Evolutionary conservation across 2,113 vertebrate genomes (phyloP).

Genomic region (Engraulis encrasicolus): DNA sequence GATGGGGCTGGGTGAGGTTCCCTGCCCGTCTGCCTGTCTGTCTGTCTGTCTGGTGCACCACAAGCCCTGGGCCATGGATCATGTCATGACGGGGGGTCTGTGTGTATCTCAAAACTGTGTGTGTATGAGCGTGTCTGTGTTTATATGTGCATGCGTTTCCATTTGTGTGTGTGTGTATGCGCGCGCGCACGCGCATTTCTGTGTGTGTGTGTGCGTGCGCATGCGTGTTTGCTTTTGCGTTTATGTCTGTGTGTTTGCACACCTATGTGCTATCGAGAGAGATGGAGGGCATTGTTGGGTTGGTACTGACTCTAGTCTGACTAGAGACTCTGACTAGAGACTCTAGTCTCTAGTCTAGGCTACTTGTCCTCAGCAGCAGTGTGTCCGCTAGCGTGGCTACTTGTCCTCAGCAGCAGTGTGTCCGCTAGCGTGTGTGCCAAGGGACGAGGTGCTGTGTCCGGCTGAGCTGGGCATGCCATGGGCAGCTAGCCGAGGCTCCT

Average conservation of each 20-base stretch:
- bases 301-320: not conserved
- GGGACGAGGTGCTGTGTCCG: slow-evolving; percentile 53
- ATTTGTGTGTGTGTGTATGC: not conserved
- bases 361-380: too few relatives aligned
- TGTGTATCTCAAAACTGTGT: not conserved
- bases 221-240: not conserved
- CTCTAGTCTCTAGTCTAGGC: too few relatives aligned
- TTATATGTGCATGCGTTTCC: not conserved
- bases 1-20: not conserved
- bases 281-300: not conserved
- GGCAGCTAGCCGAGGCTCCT: slow-evolving; percentile 58
- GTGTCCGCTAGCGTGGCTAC: not conserved
- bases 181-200: not conserved
- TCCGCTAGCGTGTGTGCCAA: not conserved
- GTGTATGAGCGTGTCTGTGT: slow-evolving; percentile 8
- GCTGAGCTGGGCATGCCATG: too few relatives aligned
- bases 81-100: not conserved
- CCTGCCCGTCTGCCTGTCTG: too few relatives aligned
- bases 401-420: not conserved
- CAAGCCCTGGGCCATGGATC: not conserved
- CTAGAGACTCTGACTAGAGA: too few relatives aligned
- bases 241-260: not conserved
- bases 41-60: not conserved
- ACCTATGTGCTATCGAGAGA: not conserved
- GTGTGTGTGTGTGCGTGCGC: too few relatives aligned